Conservation (phyloP, 2,888 invertebrate species). For the Malthinus seriepunctatus region DNA sequence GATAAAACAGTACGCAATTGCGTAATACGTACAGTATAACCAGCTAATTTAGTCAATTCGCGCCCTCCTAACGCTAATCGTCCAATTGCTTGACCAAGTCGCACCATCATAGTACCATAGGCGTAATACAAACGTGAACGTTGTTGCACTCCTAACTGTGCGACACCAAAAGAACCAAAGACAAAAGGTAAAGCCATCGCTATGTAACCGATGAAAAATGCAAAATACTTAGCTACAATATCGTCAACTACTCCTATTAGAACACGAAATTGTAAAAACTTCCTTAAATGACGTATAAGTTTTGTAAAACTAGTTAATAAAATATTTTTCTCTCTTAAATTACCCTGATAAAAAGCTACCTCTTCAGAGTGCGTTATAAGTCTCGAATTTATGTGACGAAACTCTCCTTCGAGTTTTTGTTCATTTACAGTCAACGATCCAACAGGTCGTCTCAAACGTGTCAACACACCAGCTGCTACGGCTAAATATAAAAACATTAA, state of each 20-base stretch:
- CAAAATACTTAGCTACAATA: conserved; percentile 94
- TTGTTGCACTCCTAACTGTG: conserved; percentile 69
- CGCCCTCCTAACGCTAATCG: conserved; percentile 92
- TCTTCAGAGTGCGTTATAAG: conserved; percentile 98
- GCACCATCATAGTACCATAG: conserved; percentile 93
- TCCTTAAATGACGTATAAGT: conserved; percentile 80
- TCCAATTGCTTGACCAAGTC: conserved; percentile 96
- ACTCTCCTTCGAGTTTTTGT: conserved; percentile 98
- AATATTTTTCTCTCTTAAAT: conserved; percentile 84
- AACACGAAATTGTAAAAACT: conserved; percentile 86
- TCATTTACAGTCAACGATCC: conserved; percentile 88
- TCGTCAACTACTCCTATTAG: conserved; percentile 95
- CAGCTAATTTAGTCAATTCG: conserved; percentile 91
- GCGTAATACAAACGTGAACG: conserved; percentile 90
- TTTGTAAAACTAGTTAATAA: conserved; percentile 87
- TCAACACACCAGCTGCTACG: conserved; percentile 83
- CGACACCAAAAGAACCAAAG: conserved; percentile 69
- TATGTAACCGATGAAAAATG: conserved; percentile 94
- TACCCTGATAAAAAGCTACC: conserved; percentile 81
- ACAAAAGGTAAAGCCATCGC: conserved; percentile 96
- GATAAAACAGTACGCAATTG: conserved; percentile 83
- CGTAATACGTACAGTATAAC: conserved; percentile 91
- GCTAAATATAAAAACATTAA: conserved; percentile 87
- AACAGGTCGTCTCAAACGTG: conserved; percentile 85
- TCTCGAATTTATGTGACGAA: conserved; percentile 93